Evolutionary conservation across 2,113 vertebrate genomes (phyloP).

Genomic region (Paradoxurus hermaphroditus): DNA sequence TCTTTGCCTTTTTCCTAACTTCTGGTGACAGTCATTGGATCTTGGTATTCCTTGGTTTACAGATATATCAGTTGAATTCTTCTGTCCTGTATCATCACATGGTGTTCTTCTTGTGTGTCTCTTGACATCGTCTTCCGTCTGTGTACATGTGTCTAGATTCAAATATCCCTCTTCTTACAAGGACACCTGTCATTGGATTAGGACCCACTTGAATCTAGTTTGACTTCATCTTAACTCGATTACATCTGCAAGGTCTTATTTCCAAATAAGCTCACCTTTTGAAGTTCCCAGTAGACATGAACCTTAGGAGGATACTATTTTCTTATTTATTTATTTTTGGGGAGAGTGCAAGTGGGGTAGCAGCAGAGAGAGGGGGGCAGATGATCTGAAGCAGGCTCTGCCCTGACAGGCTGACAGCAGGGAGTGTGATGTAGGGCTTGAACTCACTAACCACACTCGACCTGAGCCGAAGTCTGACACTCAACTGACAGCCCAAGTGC

Average conservation of each 20-base stretch:
- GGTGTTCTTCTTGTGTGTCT: neutral
- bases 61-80: neutral
- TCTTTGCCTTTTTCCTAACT: neutral
- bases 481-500: too few relatives aligned
- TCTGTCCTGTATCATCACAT: fast-evolving
- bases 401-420: too few relatives aligned
- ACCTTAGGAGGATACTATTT: neutral
- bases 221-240: neutral
- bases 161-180: neutral
- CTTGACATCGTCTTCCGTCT: neutral
- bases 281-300: neutral
- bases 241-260: neutral
- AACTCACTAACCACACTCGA: too few relatives aligned
- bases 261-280: neutral
- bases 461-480: too few relatives aligned
- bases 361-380: too few relatives aligned
- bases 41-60: neutral
- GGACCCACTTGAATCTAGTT: neutral
- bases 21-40: neutral
- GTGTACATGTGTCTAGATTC: neutral
- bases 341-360: too few relatives aligned
- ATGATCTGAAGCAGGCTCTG: too few relatives aligned
- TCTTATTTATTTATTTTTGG: too few relatives aligned
- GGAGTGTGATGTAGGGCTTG: too few relatives aligned
- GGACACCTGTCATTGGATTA: neutral